Conservation (phyloP, 2,797 vertebrate genomes). For the Lepus townsendii region DNA sequence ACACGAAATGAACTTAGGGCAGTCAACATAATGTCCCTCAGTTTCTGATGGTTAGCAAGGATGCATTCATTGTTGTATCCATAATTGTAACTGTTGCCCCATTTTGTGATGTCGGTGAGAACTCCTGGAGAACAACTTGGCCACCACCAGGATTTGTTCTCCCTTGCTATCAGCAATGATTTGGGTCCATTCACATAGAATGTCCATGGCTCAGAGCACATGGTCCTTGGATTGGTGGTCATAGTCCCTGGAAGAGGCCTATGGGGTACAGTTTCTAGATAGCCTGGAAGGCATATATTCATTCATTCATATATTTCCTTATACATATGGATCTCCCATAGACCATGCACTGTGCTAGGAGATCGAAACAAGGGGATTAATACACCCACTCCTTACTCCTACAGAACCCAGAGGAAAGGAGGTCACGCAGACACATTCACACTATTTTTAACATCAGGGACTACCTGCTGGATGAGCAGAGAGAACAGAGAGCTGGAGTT, state of each 20-base stretch:
- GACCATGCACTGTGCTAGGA: accelerated
- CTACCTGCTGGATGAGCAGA: neutral
- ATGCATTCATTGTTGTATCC: neutral
- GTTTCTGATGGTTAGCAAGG: neutral
- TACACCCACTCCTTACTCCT: neutral
- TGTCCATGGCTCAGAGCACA: neutral
- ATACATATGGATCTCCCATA: neutral
- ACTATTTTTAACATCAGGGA: neutral
- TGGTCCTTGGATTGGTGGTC: accelerated
- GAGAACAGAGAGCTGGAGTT: neutral
- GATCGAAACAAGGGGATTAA: neutral
- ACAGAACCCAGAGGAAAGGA: neutral
- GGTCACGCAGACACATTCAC: neutral
- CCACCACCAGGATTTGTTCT: neutral
- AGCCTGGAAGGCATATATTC: neutral
- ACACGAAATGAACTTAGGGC: neutral
- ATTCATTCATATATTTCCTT: neutral
- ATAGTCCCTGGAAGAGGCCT: neutral
- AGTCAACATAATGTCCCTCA: neutral
- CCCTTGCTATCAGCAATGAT: neutral
- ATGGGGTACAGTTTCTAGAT: neutral
- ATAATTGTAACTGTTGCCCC: neutral
- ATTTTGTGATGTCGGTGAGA: accelerated
- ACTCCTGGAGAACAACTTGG: neutral
- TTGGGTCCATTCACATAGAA: neutral